These are phyloP conservation scores for Synergus umbraculus DNA, from an alignment of 2,888 invertebrate genomes.

Conservation along the genomic window DNA sequence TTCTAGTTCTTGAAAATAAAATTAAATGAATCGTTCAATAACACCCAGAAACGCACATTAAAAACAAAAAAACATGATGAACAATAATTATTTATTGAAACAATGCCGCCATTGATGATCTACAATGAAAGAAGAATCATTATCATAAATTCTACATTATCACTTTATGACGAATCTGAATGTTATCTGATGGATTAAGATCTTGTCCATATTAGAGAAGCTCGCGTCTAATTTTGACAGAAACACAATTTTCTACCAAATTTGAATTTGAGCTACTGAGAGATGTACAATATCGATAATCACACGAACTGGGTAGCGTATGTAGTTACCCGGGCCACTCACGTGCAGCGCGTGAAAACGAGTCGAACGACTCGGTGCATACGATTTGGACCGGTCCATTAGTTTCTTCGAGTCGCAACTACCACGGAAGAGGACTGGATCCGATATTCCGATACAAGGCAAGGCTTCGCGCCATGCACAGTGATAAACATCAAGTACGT, in stretches of 20 bases:
- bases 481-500: slow-evolving; percentile 61
- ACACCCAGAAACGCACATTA: background rate
- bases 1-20: background rate
- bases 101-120: background rate
- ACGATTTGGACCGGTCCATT: slow-evolving; percentile 62
- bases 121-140: background rate
- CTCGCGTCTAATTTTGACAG: too few species aligned
- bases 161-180: too few species aligned
- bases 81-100: background rate
- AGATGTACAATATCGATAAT: slow-evolving; percentile 61
- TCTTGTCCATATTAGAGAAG: too few species aligned
- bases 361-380: slow-evolving; percentile 59
- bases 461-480: slow-evolving; percentile 42
- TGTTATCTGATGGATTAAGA: too few species aligned
- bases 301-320: slow-evolving; percentile 58
- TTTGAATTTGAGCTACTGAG: slow-evolving; percentile 20
- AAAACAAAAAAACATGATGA: background rate
- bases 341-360: slow-evolving; percentile 61
- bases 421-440: slow-evolving; percentile 55
- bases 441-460: slow-evolving; percentile 7
- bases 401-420: slow-evolving; percentile 56
- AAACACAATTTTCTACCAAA: background rate
- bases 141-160: too few species aligned
- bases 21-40: background rate
- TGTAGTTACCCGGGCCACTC: slow-evolving; percentile 56